A percentile compares a stretch with the other conserved stretches of the same genome.
phyloP scores from a whole-genome alignment of 2,888 invertebrate genomes.

The Dolomedes plantarius region DNA sequence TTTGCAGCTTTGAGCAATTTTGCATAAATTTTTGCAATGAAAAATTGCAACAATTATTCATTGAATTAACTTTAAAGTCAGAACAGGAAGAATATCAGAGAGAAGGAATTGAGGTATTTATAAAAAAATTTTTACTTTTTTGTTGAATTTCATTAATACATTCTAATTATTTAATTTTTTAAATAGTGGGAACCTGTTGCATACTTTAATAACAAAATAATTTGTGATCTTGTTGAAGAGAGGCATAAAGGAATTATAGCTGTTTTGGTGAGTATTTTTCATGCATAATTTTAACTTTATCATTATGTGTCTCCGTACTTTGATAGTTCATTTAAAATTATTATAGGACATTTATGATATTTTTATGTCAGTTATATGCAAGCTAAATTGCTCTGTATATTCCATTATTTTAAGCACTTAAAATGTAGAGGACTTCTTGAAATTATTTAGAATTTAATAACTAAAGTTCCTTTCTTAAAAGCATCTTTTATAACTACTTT shows the following conservation, averaged over 20 bases:
- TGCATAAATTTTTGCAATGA: constrained; percentile 98
- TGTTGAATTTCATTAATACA: background rate
- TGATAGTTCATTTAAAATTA: no score
- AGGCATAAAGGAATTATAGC: constrained; percentile 85
- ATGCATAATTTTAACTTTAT: no score
- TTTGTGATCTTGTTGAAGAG: constrained; percentile 93
- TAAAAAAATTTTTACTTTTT: constrained; percentile 6
- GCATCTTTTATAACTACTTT: no score
- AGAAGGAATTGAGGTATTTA: constrained; percentile 86
- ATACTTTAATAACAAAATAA: constrained; percentile 94
- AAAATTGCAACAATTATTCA: constrained; percentile 94
- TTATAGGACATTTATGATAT: no score
- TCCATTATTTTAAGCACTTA: no score
- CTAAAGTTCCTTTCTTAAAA: no score
- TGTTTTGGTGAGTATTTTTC: constrained; percentile 75
- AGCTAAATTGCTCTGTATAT: no score
- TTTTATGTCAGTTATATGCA: no score
- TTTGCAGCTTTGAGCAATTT: constrained; percentile 88
- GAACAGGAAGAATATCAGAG: constrained; percentile 94
- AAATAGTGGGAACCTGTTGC: constrained; percentile 87
- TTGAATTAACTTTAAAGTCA: constrained; percentile 90
- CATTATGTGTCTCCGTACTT: no score
- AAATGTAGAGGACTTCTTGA: no score
- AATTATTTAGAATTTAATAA: no score
- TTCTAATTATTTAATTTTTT: constrained; percentile 10